Evolutionary conservation across 2,113 vertebrate species (phyloP).

Genomic region (Mola mola): DNA sequence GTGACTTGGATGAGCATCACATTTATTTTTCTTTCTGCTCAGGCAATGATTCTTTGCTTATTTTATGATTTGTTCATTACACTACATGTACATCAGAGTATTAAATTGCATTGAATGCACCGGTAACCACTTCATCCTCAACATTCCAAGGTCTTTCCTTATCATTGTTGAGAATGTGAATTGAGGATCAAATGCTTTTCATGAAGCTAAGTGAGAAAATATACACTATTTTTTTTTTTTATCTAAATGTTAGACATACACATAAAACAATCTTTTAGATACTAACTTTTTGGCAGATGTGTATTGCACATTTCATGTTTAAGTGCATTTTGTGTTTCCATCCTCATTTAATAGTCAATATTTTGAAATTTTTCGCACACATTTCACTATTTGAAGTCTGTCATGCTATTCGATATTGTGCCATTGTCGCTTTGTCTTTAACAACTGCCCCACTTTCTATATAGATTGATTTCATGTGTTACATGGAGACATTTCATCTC

Average conservation of each 20-base stretch:
- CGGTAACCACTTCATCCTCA: too few species aligned
- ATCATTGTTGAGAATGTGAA: too few species aligned
- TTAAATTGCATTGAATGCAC: background rate
- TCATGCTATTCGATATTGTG: background rate
- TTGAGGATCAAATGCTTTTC: too few species aligned
- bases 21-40: too few species aligned
- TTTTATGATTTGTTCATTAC: constrained; percentile 9
- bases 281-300: too few species aligned
- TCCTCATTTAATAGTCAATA: background rate
- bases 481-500: constrained; percentile 53
- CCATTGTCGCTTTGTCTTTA: constrained; percentile 30
- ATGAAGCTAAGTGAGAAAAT: too few species aligned
- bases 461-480: constrained; percentile 63
- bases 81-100: background rate
- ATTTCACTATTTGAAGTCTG: background rate
- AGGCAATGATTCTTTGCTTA: background rate
- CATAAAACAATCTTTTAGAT: too few species aligned
- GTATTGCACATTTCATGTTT: too few species aligned
- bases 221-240: too few species aligned
- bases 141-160: too few species aligned
- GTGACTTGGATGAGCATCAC: too few species aligned
- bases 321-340: background rate
- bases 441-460: constrained; percentile 34
- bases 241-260: too few species aligned
- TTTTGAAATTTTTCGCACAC: background rate